Base-by-base conservation (phyloP, 2,113 vertebrate genomes). In the Nibea coibor region DNA sequence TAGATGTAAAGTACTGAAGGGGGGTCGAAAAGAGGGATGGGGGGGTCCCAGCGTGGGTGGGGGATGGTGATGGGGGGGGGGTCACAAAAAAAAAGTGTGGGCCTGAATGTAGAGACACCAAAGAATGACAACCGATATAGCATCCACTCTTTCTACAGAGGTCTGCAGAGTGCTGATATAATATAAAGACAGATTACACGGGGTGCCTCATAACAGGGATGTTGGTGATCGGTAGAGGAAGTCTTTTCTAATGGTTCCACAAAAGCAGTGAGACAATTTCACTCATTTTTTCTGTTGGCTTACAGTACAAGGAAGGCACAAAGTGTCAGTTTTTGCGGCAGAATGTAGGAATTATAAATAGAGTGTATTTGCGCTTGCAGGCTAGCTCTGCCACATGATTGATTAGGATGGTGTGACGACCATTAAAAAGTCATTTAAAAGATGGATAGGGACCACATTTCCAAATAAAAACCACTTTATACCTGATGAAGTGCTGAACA, bases 401-500 rank as follows among this genome's bases (percentile, higher is more conserved):
- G 95, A 95, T 95, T 94, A 91, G 92, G 90, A 91, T 92, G 88
- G 93, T 91, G 92, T 92, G 92, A 93, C 90, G 90, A 93, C 93
- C 94, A 95, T 95, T 95, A 95, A 95, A 95, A 95, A 94, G 94
- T 95, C 92, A 94, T 95, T 95, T 95, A 94, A 93, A 95, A 95
- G 94, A 95, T 94, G 94, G 94, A 95, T 95, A 94, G 94, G 91
- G 91, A 93, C 92, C 90, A 94, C 93, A 90, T 95, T 92, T 94
- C 93, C 91, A 93, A 94, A 94, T 94, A 94, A 94, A 94, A 94
- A 93, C 92, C 93, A 92, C 93, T 94, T 93, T 93, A 93, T 94
- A 94, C 92, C 93, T 93, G 93, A 94, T 94, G 93, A 94, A 94
- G 92, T 93, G 92, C 93, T 93, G 93, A 94, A 92, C 91, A 93